These are phyloP conservation scores for Hyperopisus bebe DNA, from an alignment of 2,113 vertebrate genomes.

Conservation along the genomic window DNA sequence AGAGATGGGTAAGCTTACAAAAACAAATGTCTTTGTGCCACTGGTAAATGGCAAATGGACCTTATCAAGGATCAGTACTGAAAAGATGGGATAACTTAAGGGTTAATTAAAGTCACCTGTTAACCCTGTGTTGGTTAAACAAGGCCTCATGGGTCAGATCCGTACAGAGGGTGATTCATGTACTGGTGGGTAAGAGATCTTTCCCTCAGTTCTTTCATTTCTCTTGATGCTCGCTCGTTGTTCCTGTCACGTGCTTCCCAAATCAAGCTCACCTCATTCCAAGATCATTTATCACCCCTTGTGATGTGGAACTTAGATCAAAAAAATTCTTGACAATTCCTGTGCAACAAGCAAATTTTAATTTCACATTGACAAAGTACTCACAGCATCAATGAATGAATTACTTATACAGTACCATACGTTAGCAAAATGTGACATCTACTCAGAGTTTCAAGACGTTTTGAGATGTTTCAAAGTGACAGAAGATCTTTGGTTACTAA, in stretches of 20 bases:
- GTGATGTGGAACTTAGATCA: neutral
- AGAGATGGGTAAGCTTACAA: neutral
- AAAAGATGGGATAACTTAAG: neutral
- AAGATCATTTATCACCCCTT: neutral
- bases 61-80: neutral
- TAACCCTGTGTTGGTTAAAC: neutral
- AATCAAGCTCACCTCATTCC: neutral
- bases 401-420: neutral
- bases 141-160: neutral
- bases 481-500: neutral
- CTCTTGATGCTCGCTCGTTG: neutral
- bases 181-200: neutral
- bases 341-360: neutral
- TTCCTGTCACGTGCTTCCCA: neutral
- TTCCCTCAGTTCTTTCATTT: neutral
- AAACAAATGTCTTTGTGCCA: neutral
- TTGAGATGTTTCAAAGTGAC: neutral
- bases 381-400: constrained; percentile 1
- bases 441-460: neutral
- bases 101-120: neutral
- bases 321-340: neutral
- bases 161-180: neutral
- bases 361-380: constrained; percentile 8
- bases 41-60: neutral
- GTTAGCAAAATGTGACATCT: neutral